Conservation (phyloP, 1,140 invertebrate genomes). For the Pseudomyrmex concolor region DNA sequence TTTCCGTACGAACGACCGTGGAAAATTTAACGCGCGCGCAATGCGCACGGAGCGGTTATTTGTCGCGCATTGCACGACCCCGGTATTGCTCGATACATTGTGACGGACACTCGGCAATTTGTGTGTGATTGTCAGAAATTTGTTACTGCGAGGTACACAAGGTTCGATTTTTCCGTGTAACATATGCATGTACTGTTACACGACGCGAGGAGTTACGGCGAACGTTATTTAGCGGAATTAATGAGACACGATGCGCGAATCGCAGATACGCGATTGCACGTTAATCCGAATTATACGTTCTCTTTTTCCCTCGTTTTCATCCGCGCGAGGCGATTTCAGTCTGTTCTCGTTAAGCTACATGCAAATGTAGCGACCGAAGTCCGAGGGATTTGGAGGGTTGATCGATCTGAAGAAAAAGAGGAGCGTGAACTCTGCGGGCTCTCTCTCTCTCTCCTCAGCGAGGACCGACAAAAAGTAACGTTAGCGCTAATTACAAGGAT, state of each 20-base stretch:
- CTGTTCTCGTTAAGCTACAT: conserved; percentile 41
- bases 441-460: background rate
- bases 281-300: background rate
- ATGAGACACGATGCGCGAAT: background rate
- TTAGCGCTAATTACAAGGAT: conserved; percentile 40
- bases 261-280: background rate
- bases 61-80: background rate
- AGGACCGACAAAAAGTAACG: conserved; percentile 34
- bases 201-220: background rate
- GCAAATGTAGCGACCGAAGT: conserved; percentile 55
- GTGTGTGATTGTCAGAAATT: background rate
- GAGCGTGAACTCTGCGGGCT: background rate
- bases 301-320: background rate
- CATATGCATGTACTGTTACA: background rate
- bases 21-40: background rate
- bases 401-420: conserved; percentile 32
- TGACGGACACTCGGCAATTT: conserved; percentile 9
- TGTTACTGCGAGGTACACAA: too few species aligned
- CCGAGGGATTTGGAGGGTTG: conserved; percentile 4
- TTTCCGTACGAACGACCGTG: background rate
- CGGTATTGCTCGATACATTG: background rate
- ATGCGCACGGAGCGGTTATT: background rate
- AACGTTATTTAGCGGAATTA: background rate
- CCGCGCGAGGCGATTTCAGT: conserved; percentile 25
- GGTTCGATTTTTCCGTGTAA: background rate